Base-by-base conservation (phyloP, 2,797 vertebrate species). In the Onychomys arenicola region DNA sequence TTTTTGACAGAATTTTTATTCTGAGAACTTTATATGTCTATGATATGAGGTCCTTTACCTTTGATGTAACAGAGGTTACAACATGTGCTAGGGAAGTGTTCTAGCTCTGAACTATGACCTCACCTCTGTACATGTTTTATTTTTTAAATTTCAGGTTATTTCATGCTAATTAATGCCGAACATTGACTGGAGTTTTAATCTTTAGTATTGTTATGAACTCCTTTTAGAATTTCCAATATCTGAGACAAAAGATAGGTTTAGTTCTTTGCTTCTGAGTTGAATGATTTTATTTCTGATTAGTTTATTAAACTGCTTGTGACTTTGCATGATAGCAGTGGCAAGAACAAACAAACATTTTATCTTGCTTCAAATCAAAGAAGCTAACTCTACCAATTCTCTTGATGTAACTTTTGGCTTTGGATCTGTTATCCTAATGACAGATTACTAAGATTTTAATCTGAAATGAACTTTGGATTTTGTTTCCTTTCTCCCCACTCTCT, bases 371-470 rank as follows among this genome's bases (percentile, higher is more conserved):
- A 81, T 49, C 7, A 81, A 88, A 3, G n/a, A 32, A 85, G 29
- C 59, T 67, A 78, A n/a, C 27, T 89, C 2, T 59, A 73, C 1
- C 0, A 89, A 95, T 96, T 69, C 46, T 40, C 34, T 71, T 77
- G 7, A 34, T 49, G 25, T 2, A 61, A 32, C n/a, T 78, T 77
- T 78, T n/a, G 65, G 21, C 21, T 93, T 82, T 89, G 55, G 46
- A 8, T 52, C 88, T 89, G 4, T 2, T 10, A 49, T 81, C 29
- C 34, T 57, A 71, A 19, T 77, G 34, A 16, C 63, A 55, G 34
- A 37, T 96, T 91, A 11, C 23, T 94, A 83, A 86, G 9, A 57
- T 90, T 73, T 80, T 90, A 77, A 90, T 90, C 49, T 89, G 32
- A 7, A 89, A 59, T 78, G 5, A 89, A 69, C 37, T 37, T 40